Evolutionary conservation across 1,140 invertebrate genomes (phyloP).

Genomic region (Limonius californicus): DNA sequence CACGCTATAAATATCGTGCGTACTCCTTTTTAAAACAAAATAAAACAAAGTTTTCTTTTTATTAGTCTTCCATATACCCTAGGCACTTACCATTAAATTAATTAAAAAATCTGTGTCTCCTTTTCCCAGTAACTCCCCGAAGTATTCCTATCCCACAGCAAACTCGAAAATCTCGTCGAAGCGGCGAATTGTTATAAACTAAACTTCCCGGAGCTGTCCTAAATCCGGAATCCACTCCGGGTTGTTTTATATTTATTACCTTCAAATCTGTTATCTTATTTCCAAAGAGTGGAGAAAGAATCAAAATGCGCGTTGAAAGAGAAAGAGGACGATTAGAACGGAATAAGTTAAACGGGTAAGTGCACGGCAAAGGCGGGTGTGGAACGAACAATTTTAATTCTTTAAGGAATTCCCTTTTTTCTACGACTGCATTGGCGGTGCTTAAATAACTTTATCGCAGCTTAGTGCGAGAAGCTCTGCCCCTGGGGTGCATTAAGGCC

Average conservation of each 20-base stretch:
- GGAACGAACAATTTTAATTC: conserved; percentile 12
- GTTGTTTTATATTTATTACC: conserved; percentile 13
- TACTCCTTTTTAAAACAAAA: no score
- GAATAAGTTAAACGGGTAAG: background rate
- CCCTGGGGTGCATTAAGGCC: conserved; percentile 7
- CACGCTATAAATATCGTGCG: no score
- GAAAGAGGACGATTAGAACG: background rate
- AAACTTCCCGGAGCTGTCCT: background rate
- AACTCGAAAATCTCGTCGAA: no score
- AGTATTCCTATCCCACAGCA: no score
- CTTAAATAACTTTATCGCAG: conserved; percentile 15
- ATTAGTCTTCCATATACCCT: no score
- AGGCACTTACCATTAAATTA: no score
- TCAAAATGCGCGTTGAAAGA: conserved; percentile 6
- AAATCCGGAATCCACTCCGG: conserved; percentile 2
- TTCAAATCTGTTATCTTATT: conserved; percentile 15
- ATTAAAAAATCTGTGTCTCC: no score
- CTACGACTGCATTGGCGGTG: conserved; percentile 10
- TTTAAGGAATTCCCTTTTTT: conserved; percentile 15
- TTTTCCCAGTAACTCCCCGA: no score
- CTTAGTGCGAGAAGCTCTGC: conserved; percentile 2
- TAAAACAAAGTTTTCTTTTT: no score
- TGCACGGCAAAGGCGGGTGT: background rate
- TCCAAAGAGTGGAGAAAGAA: conserved; percentile 3
- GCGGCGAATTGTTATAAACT: background rate